Base-by-base conservation (phyloP, 2,113 vertebrate species). In the Pterocles orientalis region DNA sequence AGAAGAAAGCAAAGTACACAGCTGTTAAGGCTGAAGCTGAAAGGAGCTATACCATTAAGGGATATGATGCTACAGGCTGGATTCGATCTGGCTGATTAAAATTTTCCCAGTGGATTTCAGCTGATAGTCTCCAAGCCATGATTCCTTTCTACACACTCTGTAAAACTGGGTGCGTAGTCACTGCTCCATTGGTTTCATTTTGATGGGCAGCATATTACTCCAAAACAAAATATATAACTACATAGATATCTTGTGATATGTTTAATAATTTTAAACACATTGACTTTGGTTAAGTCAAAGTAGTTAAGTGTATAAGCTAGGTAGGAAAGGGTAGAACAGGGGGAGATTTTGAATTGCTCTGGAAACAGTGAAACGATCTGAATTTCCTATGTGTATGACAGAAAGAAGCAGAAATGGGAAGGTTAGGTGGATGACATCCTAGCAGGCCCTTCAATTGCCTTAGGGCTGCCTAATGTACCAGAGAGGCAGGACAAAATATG, bases 381-480 rank as follows among this genome's bases (percentile, higher is more conserved):
- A 48, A 57, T 78, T 95, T 68, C 26, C 68, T 9, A 0, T 2
- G 9, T 13, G 31, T 39, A 12, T 10, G 68, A 23, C 34, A 66
- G 84, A 25, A 51, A 36, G 85, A 79, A 81, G 47, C 43, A 78
- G 69, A 12, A 68, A 14, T 0, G 9, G 78, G 61, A 79, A 68
- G 82, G 88, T 62, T 48, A 60, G 68, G 82, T 34, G 90, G 76
- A 41, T 70, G 65, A 86, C 54, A 66, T 56, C 41, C 65, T 33
- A 12, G 13, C 18, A 19, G 45, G 72, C 61, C 57, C 13, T 75
- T 88, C 15, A 2, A 24, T 20, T 84, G 94, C 95, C 94, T 53
- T 65, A 83, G 88, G 94, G 95, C 88, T 96, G 95, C 86, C 92
- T 86, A 93, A 94, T 79, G 82, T 82, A 72, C 68, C 90, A 88